Evolutionary conservation across 2,888 invertebrate genomes (phyloP), one percentile per base, ranked within the genome.

Genomic region (Artemia sinica): DNA sequence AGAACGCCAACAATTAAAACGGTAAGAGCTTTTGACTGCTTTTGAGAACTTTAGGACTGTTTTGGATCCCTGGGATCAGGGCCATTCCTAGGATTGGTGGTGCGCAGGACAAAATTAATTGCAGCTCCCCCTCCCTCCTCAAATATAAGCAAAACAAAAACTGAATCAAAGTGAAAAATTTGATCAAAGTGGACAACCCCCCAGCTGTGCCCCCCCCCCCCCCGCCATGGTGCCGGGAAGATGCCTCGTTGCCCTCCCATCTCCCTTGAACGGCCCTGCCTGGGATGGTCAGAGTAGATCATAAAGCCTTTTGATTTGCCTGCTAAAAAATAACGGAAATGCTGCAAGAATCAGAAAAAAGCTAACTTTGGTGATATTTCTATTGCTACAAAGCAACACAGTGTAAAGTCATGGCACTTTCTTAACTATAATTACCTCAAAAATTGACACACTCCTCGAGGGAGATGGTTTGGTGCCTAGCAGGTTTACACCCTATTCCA

Each of bases 1-100:
- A 76, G 94, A 95, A 78, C 84, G 85, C 78, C 86, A 89, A 77
- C 84, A 88, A 79, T 83, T 94, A 76, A 92, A 91, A 82, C 85
- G 89, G 88, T 87, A 74, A 72, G 73, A 72, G 10, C 8, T 65
- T n/a, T 52, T 66, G 66, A 13, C 12, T 48, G 14, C 41, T 8
- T 58, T 66, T 65, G 9, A 66, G 18, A 28, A 65, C 18, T 65
- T 14, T 51, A 10, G 10, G 4, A n/a, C n/a, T 9, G 18, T 3
- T 11, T 10, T 18, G 50, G 12, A 13, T 66, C n/a, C 18, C 48
- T 0, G 28, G 28, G 28, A 7, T 50, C 58, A 18, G 28, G 13
- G n/a, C 58, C 14, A 8, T 49, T 18, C 9, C 58, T 65, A n/a
- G 41, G 41, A 14, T 65, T 65, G 41, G 18, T 65, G 41, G 65